Evolutionary conservation across 2,888 invertebrate species (phyloP).

Genomic region (Euplagia quadripunctaria): DNA sequence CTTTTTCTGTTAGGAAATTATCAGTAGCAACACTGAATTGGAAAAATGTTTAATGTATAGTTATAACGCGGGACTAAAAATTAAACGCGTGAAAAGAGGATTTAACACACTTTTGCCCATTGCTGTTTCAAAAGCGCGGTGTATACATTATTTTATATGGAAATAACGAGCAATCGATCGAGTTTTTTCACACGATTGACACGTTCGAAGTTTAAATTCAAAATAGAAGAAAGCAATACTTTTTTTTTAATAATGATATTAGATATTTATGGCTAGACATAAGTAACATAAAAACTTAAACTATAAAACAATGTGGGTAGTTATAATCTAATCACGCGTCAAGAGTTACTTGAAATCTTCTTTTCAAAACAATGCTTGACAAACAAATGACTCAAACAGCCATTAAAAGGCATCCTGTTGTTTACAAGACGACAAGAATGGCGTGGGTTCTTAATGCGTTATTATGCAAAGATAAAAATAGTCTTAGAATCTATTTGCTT

Average conservation of each 20-base stretch:
- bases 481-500: background rate
- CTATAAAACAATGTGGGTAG: background rate
- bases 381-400: constrained; percentile 41
- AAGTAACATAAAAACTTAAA: background rate
- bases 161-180: no score
- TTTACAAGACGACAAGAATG: constrained; percentile 10
- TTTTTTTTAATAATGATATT: background rate
- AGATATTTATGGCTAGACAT: background rate
- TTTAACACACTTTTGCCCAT: no score
- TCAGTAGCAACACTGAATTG: no score
- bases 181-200: no score
- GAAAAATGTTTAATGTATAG: no score
- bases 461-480: constrained; percentile 1
- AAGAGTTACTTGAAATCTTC: constrained; percentile 12
- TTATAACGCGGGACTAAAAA: no score
- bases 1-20: no score
- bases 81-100: no score
- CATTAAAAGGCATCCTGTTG: constrained; percentile 29
- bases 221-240: background rate
- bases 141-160: no score
- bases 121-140: no score
- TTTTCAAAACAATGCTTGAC: constrained; percentile 27
- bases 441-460: constrained; percentile 30
- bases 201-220: background rate
- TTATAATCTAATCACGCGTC: constrained; percentile 1